These are phyloP conservation scores for Phoenicopterus ruber DNA, from an alignment of 2,113 vertebrate genomes.

Conservation along the genomic window DNA sequence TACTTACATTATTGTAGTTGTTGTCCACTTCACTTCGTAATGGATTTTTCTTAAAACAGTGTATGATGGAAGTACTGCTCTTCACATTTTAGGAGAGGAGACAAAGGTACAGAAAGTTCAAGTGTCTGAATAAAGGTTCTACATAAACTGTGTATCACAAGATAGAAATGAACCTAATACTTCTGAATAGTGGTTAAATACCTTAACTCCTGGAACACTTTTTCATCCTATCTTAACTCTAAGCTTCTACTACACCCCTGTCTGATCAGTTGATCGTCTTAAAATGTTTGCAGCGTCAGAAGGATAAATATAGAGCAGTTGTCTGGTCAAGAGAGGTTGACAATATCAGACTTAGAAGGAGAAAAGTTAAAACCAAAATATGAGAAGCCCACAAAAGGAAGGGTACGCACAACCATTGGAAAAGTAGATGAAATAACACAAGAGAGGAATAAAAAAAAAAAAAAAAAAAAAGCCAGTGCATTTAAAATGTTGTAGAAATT, in stretches of 20 bases:
- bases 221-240: background rate
- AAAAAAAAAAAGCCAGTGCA: background rate
- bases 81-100: background rate
- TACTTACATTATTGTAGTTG: background rate
- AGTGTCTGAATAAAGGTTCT: background rate
- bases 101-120: background rate
- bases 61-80: background rate
- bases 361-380: background rate
- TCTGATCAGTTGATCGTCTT: background rate
- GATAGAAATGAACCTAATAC: background rate
- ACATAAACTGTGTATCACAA: background rate
- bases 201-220: background rate
- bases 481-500: background rate
- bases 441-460: background rate
- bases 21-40: background rate
- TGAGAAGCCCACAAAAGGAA: background rate
- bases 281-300: background rate
- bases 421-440: background rate
- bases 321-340: background rate
- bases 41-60: background rate
- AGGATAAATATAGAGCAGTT: background rate
- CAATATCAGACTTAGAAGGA: background rate
- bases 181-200: background rate
- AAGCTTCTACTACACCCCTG: background rate
- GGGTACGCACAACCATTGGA: background rate